Evolutionary conservation across 2,888 invertebrate genomes (phyloP), one percentile per base, ranked within the genome.

Genomic region (Chloromyia formosa): DNA sequence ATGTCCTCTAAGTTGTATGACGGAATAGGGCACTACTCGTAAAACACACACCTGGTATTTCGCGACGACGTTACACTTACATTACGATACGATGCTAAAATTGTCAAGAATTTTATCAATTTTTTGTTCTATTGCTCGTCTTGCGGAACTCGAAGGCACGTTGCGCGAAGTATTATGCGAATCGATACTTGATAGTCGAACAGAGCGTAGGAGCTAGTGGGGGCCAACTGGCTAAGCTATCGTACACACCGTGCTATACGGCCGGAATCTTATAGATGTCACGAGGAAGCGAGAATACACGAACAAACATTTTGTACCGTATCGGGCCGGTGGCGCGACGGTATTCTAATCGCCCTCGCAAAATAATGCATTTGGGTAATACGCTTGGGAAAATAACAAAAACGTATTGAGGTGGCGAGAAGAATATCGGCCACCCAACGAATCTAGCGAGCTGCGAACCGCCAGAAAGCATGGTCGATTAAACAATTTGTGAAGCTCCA

Each of bases 141-240:
- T 35, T 7, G 27, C 49, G 49, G 49, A 49, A n/a, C 12, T n/a
- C 12, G 22, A 42, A 49, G 18, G 45, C 66, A 18, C 66, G 66
- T 22, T 49, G n/a, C 23, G 27, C 20, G 45, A 49, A 49, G 14
- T 45, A 45, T 45, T 45, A 18, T 45, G 22, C 66, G 66, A 66
- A 66, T 66, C 45, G 66, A 66, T 66, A 66, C 49, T 49, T 45
- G 62, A 42, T 62, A 42, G 12, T 62, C 62, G 66, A 66, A 66
- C 66, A 49, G 66, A 66, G 66, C 66, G 66, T 66, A 66, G 66
- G 66, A 49, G 66, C 66, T 20, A 66, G 66, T 66, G 16, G 45
- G 66, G 35, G 66, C 66, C 66, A 66, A 66, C 66, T 66, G 66
- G 66, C 66, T 66, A 49, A 66, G 66, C 49, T 66, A 1, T 18